Base-by-base conservation (phyloP, 1,140 invertebrate species). In the Trachelipus rathkii region DNA sequence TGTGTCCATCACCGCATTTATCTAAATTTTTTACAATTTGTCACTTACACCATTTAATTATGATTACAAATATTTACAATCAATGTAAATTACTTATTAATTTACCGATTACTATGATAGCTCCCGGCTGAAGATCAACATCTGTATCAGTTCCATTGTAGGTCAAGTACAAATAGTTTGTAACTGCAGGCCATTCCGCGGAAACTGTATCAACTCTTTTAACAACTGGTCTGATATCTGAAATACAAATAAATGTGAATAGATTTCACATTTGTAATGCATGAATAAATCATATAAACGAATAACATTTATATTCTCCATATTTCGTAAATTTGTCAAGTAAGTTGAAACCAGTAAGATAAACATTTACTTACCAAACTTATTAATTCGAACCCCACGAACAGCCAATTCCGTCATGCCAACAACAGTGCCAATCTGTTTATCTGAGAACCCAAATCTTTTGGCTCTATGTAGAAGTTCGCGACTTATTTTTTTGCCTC, bases 171-270 rank as follows among this genome's bases (percentile, higher is more conserved):
- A 99, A 87, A 84, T 99, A 99, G 86, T 99, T 99, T 0, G 98
- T 99, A 10, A 89, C 89, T 0, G 97, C 97, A 0, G 98, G 98
- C 96, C 96, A 99, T 86, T 99, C 98, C 0, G 96, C 98, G 46
- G 98, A 96, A 3, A 99, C 97, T 0, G 98, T 99, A 86, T 99
- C 98, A 80, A 99, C 99, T 87, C 98, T 96, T 86, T 99, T 98
- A 0, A 99, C 93, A 85, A 89, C 93, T 0, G 97, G 97, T 15
- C 86, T 88, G 43, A 99, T 86, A 9, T 82, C 84, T 85, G 44
- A 86, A 82, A 13, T 89, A 82, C 0, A 84, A 33, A 33, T 33
- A 33, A 33, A 33, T 6, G 1, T 33, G 33, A 33, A 33, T 3
- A 3, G 1, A 33, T 6, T 33, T 33, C 33, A 33, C 1, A 33